Percentiles rank a stretch among this genome's conserved stretches.
phyloP scores from a whole-genome alignment of 2,888 invertebrate species.

The Pterobdella sp. region DNA sequence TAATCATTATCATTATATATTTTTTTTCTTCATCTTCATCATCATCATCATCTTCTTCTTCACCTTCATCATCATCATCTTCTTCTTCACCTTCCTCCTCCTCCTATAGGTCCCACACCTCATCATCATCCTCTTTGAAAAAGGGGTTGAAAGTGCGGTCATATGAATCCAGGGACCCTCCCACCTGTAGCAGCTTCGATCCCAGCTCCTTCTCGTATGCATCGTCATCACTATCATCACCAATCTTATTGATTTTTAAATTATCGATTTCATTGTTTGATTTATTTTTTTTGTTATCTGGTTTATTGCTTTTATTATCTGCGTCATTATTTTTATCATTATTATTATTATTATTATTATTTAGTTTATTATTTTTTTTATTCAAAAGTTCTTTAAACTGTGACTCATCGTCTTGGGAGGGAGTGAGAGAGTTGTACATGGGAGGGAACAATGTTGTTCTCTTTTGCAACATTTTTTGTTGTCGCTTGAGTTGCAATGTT shows the following conservation, averaged over 20 bases:
- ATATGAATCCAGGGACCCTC: conserved; percentile 27
- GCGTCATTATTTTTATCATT: neutral
- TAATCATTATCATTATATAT: no score
- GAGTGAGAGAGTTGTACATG: no score
- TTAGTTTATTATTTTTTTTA: neutral
- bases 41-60: no score
- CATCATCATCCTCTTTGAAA: conserved; percentile 4
- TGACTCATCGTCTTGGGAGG: no score
- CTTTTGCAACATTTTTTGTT: neutral
- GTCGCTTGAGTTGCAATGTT: neutral
- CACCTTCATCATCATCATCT: neutral
- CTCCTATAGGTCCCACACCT: no score
- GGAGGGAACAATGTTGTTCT: no score
- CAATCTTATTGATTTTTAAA: neutral
- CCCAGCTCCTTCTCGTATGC: conserved; percentile 3
- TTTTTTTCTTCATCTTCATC: no score
- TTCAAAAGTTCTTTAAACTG: neutral
- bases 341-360: neutral
- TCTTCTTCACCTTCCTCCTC: neutral
- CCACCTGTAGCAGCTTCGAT: conserved; percentile 2
- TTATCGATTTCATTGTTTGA: no score
- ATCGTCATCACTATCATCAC: conserved; percentile 3
- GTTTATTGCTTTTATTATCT: neutral
- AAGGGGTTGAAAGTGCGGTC: conserved; percentile 27
- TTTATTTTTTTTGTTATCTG: no score